Conservation (phyloP, 2,113 vertebrate genomes). For the Microcebus griseorufus region DNA sequence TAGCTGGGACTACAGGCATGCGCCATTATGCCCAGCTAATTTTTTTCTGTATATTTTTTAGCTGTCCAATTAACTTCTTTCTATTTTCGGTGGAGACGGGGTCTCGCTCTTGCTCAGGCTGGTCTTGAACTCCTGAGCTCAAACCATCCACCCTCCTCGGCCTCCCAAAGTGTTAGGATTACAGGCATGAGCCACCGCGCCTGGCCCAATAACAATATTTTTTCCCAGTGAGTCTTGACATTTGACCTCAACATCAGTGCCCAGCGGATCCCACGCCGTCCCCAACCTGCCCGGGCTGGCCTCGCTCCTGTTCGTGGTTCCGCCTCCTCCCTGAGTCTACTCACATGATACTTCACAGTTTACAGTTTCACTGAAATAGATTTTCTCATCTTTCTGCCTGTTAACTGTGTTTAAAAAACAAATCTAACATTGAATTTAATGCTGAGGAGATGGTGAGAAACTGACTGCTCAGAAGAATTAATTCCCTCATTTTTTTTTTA, state of each 20-base stretch:
- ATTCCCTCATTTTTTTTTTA: constrained; percentile 33
- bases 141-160: no score
- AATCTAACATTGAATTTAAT: constrained; percentile 39
- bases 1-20: no score
- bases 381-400: not conserved
- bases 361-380: not conserved
- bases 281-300: rapidly evolving
- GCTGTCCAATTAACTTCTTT: no score
- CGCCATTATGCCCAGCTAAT: no score
- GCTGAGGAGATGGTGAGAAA: constrained; percentile 42
- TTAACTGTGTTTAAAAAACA: constrained; percentile 57
- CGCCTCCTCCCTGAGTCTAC: not conserved
- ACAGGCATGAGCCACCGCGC: no score
- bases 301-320: not conserved
- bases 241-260: no score
- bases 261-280: rapidly evolving
- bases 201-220: no score
- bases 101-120: no score
- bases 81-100: no score
- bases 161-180: no score
- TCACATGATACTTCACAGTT: not conserved
- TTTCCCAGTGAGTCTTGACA: not conserved
- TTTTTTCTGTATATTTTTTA: no score
- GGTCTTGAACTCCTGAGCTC: no score
- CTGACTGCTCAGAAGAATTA: constrained; percentile 37